These are phyloP conservation scores for Endotricha flammealis DNA, from an alignment of 2,888 invertebrate genomes.

Conservation along the genomic window DNA sequence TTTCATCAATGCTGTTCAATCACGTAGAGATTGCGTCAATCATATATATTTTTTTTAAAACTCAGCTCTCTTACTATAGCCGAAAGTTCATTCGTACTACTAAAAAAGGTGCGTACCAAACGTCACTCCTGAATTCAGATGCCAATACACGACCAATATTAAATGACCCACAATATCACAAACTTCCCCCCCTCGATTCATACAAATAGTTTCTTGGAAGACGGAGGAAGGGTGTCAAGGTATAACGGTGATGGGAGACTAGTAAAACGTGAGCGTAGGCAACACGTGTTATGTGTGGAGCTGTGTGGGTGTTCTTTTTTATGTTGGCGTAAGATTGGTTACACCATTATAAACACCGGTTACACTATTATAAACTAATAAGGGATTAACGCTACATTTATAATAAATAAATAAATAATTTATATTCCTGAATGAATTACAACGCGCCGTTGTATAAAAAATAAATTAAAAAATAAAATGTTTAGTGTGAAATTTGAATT, in stretches of 20 bases:
- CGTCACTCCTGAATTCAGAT: conserved; percentile 33
- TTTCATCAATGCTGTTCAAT: not conserved
- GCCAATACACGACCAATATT: conserved; percentile 28
- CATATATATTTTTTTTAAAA: too few species aligned
- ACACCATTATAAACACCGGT: not conserved
- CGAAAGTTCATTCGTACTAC: conserved; percentile 33
- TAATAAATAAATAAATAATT: too few species aligned
- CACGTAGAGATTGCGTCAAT: too few species aligned
- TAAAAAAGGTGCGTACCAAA: conserved; percentile 50
- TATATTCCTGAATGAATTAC: too few species aligned
- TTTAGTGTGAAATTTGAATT: too few species aligned
- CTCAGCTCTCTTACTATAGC: conserved; percentile 28
- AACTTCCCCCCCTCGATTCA: not conserved
- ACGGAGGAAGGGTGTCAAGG: conserved; percentile 14
- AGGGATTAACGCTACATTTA: too few species aligned
- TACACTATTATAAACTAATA: too few species aligned
- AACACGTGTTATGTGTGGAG: conserved; percentile 25
- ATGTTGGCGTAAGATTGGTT: conserved; percentile 19
- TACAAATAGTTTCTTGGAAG: conserved; percentile 7
- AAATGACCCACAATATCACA: conserved; percentile 16
- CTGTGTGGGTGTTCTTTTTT: conserved; percentile 25
- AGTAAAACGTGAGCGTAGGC: conserved; percentile 33
- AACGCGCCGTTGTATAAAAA: too few species aligned
- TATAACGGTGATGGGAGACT: conserved; percentile 18
- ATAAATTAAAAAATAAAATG: too few species aligned